phyloP scores from a whole-genome alignment of 2,113 vertebrate species.

The Prochilodus magdalenae region DNA sequence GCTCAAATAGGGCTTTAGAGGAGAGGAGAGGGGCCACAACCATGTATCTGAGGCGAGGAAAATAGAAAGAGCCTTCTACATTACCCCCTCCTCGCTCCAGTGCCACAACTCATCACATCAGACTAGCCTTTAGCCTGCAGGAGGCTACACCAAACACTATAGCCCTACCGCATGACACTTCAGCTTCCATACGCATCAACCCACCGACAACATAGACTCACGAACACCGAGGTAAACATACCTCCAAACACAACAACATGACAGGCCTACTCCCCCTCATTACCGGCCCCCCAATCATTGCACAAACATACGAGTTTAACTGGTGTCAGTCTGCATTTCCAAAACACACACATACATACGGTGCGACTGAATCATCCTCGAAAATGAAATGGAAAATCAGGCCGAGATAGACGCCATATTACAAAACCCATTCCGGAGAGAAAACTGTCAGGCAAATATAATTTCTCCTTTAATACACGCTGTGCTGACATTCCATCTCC shows the following conservation, averaged over 20 bases:
- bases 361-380: too few species aligned
- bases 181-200: constrained; percentile 30
- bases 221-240: background rate
- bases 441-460: background rate
- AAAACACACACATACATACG: too few species aligned
- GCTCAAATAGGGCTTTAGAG: too few species aligned
- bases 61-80: background rate
- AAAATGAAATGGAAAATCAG: background rate
- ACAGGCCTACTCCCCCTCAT: background rate
- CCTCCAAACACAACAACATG: background rate
- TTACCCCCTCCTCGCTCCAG: background rate
- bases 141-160: constrained; percentile 28
- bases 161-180: constrained; percentile 32
- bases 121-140: constrained; percentile 45
- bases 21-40: constrained; percentile 1
- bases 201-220: background rate
- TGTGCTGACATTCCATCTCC: background rate
- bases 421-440: background rate
- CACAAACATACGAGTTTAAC: too few species aligned
- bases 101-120: constrained; percentile 47
- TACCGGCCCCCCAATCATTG: too few species aligned
- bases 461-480: background rate
- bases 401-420: constrained; percentile 6
- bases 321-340: too few species aligned
- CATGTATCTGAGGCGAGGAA: background rate